Conservation (phyloP, 92 coral and sea anemone species). For the Porites lobata region DNA sequence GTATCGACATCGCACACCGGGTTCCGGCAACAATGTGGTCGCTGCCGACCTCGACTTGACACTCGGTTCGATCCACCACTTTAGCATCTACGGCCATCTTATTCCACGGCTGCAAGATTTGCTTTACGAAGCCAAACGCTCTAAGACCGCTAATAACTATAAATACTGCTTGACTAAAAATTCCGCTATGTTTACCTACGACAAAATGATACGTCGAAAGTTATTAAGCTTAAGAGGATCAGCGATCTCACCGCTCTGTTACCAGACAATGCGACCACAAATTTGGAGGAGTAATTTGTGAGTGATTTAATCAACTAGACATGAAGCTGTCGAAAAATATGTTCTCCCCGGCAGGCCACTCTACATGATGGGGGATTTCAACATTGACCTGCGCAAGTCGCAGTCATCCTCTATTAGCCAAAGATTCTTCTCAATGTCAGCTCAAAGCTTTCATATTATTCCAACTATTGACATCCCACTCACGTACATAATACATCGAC, state of each 20-base stretch:
- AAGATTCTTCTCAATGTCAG: no score
- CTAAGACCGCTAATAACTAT: slow-evolving; percentile 12
- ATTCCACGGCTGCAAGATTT: slow-evolving; percentile 19
- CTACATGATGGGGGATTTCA: background rate
- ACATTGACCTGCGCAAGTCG: background rate
- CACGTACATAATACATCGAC: no score
- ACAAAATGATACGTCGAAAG: slow-evolving; percentile 1
- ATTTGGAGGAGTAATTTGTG: background rate
- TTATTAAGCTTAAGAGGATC: background rate
- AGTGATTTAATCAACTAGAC: background rate
- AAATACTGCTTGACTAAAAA: slow-evolving; percentile 12
- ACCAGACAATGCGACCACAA: background rate
- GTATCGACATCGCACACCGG: background rate
- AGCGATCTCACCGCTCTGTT: background rate
- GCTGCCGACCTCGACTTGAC: slow-evolving; percentile 14
- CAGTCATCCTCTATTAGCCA: background rate
- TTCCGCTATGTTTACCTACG: background rate
- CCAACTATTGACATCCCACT: no score
- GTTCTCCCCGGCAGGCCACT: background rate
- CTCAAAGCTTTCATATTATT: no score
- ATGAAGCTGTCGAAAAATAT: background rate
- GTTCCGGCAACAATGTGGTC: slow-evolving; percentile 22
- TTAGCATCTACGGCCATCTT: slow-evolving; percentile 12
- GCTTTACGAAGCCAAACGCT: slow-evolving; percentile 8
- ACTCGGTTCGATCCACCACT: background rate